These are phyloP conservation scores for Mugil cephalus DNA, from an alignment of 2,113 vertebrate genomes.

Conservation along the genomic window DNA sequence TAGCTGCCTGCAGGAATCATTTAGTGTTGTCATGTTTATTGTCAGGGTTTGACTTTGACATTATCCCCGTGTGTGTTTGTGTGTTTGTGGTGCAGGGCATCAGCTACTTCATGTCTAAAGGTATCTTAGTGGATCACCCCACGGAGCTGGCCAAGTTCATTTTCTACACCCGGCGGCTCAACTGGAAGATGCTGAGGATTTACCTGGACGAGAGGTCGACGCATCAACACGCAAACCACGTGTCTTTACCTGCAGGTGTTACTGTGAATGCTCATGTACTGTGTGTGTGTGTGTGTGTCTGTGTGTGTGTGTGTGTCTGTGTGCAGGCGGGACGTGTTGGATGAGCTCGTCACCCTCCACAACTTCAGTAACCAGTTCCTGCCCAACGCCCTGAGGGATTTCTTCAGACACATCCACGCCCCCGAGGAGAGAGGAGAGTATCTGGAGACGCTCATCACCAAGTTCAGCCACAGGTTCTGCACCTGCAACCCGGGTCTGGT, in stretches of 20 bases:
- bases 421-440: conserved; percentile 98
- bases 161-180: conserved; percentile 96
- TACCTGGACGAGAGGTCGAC: conserved; percentile 96
- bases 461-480: conserved; percentile 98
- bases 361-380: conserved; percentile 99
- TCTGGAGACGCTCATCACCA: conserved; percentile 99
- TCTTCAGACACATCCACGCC: conserved; percentile 98
- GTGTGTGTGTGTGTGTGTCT: too few species aligned
- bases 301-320: conserved; percentile 7
- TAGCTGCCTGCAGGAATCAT: too few species aligned
- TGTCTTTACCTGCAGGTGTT: background rate
- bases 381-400: conserved; percentile 97
- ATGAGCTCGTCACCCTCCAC: conserved; percentile 97
- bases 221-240: background rate
- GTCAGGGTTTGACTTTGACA: too few species aligned
- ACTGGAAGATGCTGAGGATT: conserved; percentile 98
- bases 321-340: conserved; percentile 94
- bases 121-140: conserved; percentile 93
- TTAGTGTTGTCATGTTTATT: too few species aligned
- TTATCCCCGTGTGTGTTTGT: conserved; percentile 27
- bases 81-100: conserved; percentile 87
- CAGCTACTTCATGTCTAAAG: conserved; percentile 96
- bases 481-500: conserved; percentile 95
- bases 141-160: conserved; percentile 98
- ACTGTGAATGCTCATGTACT: too few species aligned